Evolutionary conservation across 2,888 invertebrate species (phyloP).

Genomic region (Coremacera marginata): DNA sequence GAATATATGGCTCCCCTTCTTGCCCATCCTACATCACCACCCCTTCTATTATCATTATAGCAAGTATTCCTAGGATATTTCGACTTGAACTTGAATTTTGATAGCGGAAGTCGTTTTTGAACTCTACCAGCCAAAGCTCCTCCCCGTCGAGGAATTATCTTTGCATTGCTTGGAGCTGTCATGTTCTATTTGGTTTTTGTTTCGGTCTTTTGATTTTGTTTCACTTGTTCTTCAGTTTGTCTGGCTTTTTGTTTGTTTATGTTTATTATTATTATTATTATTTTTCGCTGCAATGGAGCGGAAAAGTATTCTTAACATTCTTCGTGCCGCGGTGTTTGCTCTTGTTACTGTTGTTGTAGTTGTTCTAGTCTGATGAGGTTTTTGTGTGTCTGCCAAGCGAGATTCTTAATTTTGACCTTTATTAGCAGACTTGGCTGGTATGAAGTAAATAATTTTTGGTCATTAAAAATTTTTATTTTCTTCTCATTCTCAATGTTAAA

Average conservation of each 20-base stretch:
- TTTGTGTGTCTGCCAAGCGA: conserved; percentile 1
- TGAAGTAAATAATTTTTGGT: neutral
- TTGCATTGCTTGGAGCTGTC: neutral
- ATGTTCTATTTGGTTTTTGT: conserved; percentile 33
- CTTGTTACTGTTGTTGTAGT: neutral
- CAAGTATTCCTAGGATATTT: conserved; percentile 5
- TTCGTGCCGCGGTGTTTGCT: neutral
- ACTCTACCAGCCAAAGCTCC: conserved; percentile 7
- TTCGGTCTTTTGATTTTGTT: conserved; percentile 14
- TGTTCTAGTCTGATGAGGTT: neutral
- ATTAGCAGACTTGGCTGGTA: neutral
- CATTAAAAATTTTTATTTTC: too few relatives aligned
- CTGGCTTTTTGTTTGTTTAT: neutral
- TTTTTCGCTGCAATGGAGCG: conserved; percentile 43
- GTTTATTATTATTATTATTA: conserved; percentile 23
- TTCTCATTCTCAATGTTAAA: too few relatives aligned
- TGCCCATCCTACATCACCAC: neutral
- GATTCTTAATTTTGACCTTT: neutral
- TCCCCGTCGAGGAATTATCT: conserved; percentile 3
- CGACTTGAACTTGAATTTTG: conserved; percentile 43
- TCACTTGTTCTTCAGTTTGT: neutral
- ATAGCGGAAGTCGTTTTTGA: conserved; percentile 38
- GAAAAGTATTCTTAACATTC: conserved; percentile 34
- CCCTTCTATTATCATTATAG: neutral
- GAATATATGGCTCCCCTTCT: neutral